Percentiles rank a stretch among this genome's conserved stretches.
Conservation (phyloP, 2,797 vertebrate genomes). For the Malurus leucopterus region DNA sequence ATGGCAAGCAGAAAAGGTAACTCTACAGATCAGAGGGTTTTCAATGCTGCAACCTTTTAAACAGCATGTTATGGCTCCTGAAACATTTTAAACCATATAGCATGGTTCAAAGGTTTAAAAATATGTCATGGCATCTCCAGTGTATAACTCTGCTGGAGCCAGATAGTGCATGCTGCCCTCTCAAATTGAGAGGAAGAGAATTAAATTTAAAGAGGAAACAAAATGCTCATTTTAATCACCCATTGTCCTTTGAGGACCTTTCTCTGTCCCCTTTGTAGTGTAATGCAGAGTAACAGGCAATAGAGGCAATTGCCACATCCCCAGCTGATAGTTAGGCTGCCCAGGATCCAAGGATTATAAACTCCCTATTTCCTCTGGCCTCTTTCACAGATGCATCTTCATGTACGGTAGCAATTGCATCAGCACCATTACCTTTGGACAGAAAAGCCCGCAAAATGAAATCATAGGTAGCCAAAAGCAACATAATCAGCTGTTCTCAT, state of each 20-base stretch:
- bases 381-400: slow-evolving; percentile 8
- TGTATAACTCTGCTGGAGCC: not conserved
- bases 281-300: not conserved
- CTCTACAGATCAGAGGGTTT: not conserved
- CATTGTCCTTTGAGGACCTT: not conserved
- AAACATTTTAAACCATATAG: not conserved
- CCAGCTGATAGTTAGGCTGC: not conserved
- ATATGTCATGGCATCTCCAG: not conserved
- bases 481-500: not conserved
- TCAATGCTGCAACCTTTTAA: not conserved
- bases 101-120: not conserved
- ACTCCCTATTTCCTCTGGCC: not conserved
- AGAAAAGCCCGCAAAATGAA: not conserved
- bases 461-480: not conserved
- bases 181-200: not conserved
- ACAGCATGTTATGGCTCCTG: not conserved
- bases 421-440: not conserved
- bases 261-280: not conserved
- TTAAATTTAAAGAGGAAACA: slow-evolving; percentile 1
- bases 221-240: not conserved
- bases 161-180: not conserved
- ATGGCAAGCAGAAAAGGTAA: not conserved
- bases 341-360: not conserved
- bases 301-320: not conserved
- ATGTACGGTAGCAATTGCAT: not conserved